Evolutionary conservation across 2,797 vertebrate genomes (phyloP).

Genomic region (Heterohyrax brucei): DNA sequence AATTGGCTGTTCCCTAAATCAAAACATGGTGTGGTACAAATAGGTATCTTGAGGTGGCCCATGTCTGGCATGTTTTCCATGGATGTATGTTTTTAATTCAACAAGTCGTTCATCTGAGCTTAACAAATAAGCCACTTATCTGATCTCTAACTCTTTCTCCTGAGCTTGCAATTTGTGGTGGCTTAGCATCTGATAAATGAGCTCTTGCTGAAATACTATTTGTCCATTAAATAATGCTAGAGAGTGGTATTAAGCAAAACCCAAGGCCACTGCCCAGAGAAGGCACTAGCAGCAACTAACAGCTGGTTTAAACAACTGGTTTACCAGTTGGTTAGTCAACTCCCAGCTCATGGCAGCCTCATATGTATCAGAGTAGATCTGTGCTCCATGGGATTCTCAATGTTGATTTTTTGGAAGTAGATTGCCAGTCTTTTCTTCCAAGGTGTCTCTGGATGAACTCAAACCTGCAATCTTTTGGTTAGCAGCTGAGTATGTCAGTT

Average conservation of each 20-base stretch:
- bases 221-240: slow-evolving; percentile 63
- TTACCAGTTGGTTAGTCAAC: not conserved
- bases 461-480: not conserved
- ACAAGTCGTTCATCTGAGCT: slow-evolving; percentile 46
- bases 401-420: not conserved
- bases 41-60: slow-evolving; percentile 38
- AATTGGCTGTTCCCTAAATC: slow-evolving; percentile 65
- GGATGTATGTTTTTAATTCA: slow-evolving; percentile 61
- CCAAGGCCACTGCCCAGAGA: not conserved
- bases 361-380: not conserved
- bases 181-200: slow-evolving; percentile 68
- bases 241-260: not conserved
- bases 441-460: not conserved
- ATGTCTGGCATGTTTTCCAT: slow-evolving; percentile 58
- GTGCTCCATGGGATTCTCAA: not conserved
- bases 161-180: slow-evolving; percentile 45
- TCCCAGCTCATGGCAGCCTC: not conserved
- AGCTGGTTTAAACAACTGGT: not conserved
- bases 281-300: not conserved
- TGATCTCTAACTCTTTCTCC: slow-evolving; percentile 27
- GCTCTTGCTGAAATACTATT: slow-evolving; percentile 14
- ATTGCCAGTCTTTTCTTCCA: not conserved
- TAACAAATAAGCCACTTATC: slow-evolving; percentile 43
- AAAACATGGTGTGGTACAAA: slow-evolving; percentile 65
- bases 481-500: not conserved